Base-by-base conservation (phyloP, 2,113 vertebrate genomes). In the Vanacampus margaritifer region DNA sequence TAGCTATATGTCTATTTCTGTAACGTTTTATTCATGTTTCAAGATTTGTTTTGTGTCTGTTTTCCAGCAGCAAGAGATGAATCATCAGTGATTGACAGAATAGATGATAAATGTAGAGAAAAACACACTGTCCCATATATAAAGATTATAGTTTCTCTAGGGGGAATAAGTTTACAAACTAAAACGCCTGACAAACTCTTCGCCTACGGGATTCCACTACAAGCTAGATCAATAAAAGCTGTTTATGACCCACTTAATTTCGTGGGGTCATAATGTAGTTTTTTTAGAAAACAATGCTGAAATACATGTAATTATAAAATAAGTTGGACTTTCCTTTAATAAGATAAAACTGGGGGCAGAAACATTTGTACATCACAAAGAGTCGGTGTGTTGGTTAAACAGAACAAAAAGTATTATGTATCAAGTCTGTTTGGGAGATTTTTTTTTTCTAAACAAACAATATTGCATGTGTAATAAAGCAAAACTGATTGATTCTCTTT, bases 161-260 rank as follows among this genome's bases (percentile, higher is more conserved):
- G 72, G 76, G 28, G 75, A 75, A 76, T 75, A 68, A 71, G 57
- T 83, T 83, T 71, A 39, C 57, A 57, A 51, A 71, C 71, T 79
- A 65, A 70, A 73, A 26, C 68, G 64, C 69, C 65, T 58, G 13
- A n/a, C 19, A 37, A 59, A 73, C 67, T 74, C 50, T 41, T 19
- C 46, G 56, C 73, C 76, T 65, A 2, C 37, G 76, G 76, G 83
- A 79, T 67, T 51, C 58, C 57, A 77, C 53, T 68, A 72, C 26
- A 68, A 48, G 70, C 67, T 65, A 35, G 79, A 80, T 69, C 63
- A 73, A 82, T 80, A 59, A 75, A 78, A 79, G 73, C 50, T 60
- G 68, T 67, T 73, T 75, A 61, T 68, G 64, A 53, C 66, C 63
- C 1, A 56, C 57, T 77, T 36, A 53, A 36, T 21, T 36, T 5